Evolutionary conservation across 1,140 invertebrate species (phyloP).

Genomic region (Halotydeus destructor): DNA sequence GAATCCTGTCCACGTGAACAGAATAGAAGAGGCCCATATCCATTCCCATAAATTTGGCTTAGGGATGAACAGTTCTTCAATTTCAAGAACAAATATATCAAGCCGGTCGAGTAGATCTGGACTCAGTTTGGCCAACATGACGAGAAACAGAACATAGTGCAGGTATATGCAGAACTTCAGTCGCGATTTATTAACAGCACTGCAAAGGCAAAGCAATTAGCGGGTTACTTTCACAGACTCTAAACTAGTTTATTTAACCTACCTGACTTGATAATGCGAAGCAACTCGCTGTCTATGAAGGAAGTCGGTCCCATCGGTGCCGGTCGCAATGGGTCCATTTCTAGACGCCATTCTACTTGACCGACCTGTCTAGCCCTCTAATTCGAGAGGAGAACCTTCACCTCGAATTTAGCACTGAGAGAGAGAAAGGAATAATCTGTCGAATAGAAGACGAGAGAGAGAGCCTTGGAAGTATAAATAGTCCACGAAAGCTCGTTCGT

Average conservation of each 20-base stretch:
- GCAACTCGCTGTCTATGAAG: slow-evolving; percentile 18
- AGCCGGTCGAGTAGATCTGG: slow-evolving; percentile 73
- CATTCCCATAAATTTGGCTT: slow-evolving; percentile 83
- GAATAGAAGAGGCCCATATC: slow-evolving; percentile 64
- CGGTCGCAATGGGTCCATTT: slow-evolving; percentile 15
- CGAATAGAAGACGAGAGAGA: no score
- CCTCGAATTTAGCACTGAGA: no score
- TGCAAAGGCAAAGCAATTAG: slow-evolving; percentile 25
- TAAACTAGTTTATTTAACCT: not conserved
- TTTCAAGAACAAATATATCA: slow-evolving; percentile 78
- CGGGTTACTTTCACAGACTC: not conserved
- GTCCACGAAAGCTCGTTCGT: no score
- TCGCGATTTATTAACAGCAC: slow-evolving; percentile 72
- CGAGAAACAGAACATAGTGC: slow-evolving; percentile 66
- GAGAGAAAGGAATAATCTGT: no score
- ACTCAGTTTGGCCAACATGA: slow-evolving; percentile 67
- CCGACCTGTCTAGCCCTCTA: no score
- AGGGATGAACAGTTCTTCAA: slow-evolving; percentile 77
- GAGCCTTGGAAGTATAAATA: no score
- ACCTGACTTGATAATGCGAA: slow-evolving; percentile 18
- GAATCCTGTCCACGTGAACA: slow-evolving; percentile 65
- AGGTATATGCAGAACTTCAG: slow-evolving; percentile 79
- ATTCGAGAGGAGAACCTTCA: no score
- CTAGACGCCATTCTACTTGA: slow-evolving; percentile 19
- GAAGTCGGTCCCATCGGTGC: slow-evolving; percentile 20